Base-by-base conservation (phyloP, 2,888 invertebrate genomes). In the Craniophora ligustri region DNA sequence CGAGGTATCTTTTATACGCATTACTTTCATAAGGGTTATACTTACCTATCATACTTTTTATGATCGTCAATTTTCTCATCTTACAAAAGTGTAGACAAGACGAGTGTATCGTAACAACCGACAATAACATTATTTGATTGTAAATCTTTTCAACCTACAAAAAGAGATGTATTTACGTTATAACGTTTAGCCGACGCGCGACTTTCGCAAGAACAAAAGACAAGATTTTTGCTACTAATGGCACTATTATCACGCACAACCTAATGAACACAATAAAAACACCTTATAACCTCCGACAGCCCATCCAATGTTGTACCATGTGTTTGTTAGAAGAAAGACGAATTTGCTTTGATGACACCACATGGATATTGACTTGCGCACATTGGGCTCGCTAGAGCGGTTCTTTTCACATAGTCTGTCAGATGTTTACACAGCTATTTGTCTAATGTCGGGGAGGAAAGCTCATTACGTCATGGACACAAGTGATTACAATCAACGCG, bases 181-280 rank as follows among this genome's bases (percentile, higher is more conserved):
- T 10, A 32, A 45, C 50, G 49, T 51, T 61, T 50, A 69, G 62
- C 16, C 36, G 54, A 53, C 44, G 54, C 50, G 48, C 35, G 57
- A 61, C 51, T 57, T 56, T 62, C 42, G 30, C 40, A 63, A 65
- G 67, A 72, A 70, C 75, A 67, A 71, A 64, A 58, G 42, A 46
- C 51, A 41, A 64, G 67, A 73, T 67, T 73, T 68, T 67, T 54
- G 63, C 63, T 72, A 53, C 67, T 78, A 75, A 78, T 72, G 68
- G 66, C 55, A 56, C 73, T 75, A 67, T 77, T 79, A 76, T 75
- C 75, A 75, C 76, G 76, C 70, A 71, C 60, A 34, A 65, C 34
- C 32, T 51, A 26, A 64, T 54, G 51, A 41, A 45, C 47, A 35
- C 15, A n/a, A 35, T 32, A 56, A 61, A 60, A 70, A 68, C 46